Percentiles rank a stretch among this genome's conserved stretches.
These are phyloP conservation scores for Acanthiza pusilla DNA, from an alignment of 2,797 vertebrate genomes.

Conservation along the genomic window DNA sequence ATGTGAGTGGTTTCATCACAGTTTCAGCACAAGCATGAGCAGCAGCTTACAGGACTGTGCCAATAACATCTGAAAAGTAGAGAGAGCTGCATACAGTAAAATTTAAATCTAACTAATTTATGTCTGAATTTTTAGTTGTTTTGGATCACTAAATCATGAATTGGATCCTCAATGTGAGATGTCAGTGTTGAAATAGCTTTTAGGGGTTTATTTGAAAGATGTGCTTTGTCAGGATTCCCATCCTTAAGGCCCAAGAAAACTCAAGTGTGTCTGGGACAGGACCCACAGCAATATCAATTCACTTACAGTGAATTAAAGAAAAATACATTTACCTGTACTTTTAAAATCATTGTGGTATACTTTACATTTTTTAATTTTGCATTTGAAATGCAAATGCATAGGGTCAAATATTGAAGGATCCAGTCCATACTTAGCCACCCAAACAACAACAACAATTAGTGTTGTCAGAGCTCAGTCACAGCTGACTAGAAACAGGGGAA, in stretches of 20 bases:
- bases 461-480: background rate
- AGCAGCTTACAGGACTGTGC: background rate
- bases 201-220: background rate
- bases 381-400: background rate
- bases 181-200: background rate
- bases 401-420: background rate
- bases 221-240: background rate
- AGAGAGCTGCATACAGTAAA: background rate
- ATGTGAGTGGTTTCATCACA: background rate
- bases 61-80: background rate
- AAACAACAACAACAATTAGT: background rate
- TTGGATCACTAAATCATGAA: background rate
- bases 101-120: background rate
- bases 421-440: background rate
- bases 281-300: background rate
- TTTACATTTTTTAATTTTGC: background rate
- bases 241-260: background rate
- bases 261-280: background rate
- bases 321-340: background rate
- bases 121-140: background rate
- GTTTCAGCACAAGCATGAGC: background rate
- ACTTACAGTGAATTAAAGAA: background rate
- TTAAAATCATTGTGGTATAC: background rate
- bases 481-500: background rate
- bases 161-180: background rate